Percentiles rank a stretch among this genome's conserved stretches.
phyloP scores from a whole-genome alignment of 2,797 vertebrate genomes.

The Valencia hispanica region DNA sequence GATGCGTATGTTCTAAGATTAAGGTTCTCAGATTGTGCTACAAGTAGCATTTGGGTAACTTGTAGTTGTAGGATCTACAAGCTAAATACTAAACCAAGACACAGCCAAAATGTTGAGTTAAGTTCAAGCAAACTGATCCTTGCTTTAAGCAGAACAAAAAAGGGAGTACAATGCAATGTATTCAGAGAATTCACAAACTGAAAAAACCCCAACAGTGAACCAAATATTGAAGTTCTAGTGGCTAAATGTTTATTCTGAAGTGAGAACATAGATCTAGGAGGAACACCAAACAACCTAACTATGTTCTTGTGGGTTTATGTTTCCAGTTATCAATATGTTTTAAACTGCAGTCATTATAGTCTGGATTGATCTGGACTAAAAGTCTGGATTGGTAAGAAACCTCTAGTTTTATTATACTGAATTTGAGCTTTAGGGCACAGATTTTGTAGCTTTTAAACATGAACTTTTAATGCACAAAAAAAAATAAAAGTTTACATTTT shows the following conservation, averaged over 20 bases:
- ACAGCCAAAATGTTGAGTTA: background rate
- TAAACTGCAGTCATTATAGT: background rate
- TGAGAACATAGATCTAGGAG: too few species aligned
- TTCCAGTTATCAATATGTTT: background rate
- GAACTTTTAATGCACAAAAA: background rate
- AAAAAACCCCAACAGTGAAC: too few species aligned
- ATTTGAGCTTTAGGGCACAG: background rate
- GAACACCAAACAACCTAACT: too few species aligned
- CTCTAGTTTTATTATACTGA: background rate
- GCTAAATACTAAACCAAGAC: background rate
- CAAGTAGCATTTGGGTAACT: background rate
- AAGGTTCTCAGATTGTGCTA: conserved; percentile 1
- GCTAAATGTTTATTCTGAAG: too few species aligned
- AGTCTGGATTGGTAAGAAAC: background rate
- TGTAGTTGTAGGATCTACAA: background rate
- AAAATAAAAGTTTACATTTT: background rate
- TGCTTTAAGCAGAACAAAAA: background rate
- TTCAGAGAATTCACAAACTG: too few species aligned
- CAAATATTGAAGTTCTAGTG: too few species aligned
- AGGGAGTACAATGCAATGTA: too few species aligned
- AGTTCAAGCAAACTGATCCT: background rate
- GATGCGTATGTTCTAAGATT: conserved; percentile 16
- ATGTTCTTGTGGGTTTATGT: too few species aligned
- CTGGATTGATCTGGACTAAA: background rate
- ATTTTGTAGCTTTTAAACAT: background rate